Percentiles rank a stretch among this genome's conserved stretches.
phyloP scores from a whole-genome alignment of 2,888 invertebrate genomes.

The Drosophila fulvimacula region DNA sequence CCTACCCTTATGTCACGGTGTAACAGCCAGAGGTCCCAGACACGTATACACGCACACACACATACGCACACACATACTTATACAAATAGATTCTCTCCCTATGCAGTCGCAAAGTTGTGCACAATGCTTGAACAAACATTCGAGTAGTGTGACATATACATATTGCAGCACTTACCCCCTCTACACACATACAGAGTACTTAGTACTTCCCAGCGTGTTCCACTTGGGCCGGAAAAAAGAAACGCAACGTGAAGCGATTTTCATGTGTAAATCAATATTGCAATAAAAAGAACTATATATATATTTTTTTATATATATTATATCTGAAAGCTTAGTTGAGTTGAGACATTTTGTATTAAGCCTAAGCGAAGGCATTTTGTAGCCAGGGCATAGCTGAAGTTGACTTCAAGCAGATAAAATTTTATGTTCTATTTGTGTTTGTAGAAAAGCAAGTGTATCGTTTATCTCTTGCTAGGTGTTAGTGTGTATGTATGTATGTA shows the following conservation, averaged over 20 bases:
- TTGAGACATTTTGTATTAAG: slow-evolving; percentile 1
- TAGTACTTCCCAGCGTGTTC: slow-evolving; percentile 25
- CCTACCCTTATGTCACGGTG: slow-evolving; percentile 14
- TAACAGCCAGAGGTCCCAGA: slow-evolving; percentile 42
- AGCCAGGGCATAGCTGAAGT: not conserved
- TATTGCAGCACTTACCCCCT: slow-evolving; percentile 68
- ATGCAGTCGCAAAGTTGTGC: slow-evolving; percentile 42
- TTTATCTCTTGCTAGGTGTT: not conserved
- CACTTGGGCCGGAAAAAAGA: slow-evolving; percentile 33
- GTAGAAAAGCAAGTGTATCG: not conserved
- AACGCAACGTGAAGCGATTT: slow-evolving; percentile 48
- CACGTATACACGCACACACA: slow-evolving; percentile 39
- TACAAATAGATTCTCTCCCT: slow-evolving; percentile 14
- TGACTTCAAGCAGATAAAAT: slow-evolving; percentile 5
- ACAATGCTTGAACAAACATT: slow-evolving; percentile 68
- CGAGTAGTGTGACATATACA: slow-evolving; percentile 77
- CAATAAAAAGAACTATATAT: not conserved
- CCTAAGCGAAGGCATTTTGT: slow-evolving; percentile 22
- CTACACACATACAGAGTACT: slow-evolving; percentile 10
- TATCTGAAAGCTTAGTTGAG: slow-evolving; percentile 3
- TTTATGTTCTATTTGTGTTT: slow-evolving; percentile 13
- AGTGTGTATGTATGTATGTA: not conserved
- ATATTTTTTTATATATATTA: slow-evolving; percentile 1
- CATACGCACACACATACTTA: slow-evolving; percentile 13
- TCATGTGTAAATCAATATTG: slow-evolving; percentile 43